Evolutionary conservation across 2,888 invertebrate species (phyloP), one percentile per base, ranked within the genome.

Genomic region (Tachystola acroxantha): DNA sequence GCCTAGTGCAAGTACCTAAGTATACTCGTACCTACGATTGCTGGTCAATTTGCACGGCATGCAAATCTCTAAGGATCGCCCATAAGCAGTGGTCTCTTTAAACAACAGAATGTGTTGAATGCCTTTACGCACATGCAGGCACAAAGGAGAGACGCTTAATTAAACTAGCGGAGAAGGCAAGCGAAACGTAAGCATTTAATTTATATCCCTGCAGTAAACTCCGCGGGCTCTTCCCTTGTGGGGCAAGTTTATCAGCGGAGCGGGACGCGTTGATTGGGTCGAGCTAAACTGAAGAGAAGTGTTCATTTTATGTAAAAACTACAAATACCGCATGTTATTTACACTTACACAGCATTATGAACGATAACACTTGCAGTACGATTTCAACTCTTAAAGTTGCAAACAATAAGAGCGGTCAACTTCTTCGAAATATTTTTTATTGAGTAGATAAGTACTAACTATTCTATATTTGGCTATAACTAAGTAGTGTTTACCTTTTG

Each of bases 111-210:
- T 72, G 69, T 75, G 74, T 27, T 27, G 74, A 72, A 71, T 69
- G 75, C 76, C 67, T 59, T 57, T 76, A 85, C 81, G 81, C 79
- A 84, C 78, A 76, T 78, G 65, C 76, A 78, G 71, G 75, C 78
- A 58, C 57, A 81, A 80, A 77, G 75, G 72, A 72, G 69, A 69
- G 76, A 76, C 75, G 80, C 81, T 85, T 85, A 85, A 85, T 86
- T 85, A 86, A 85, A 84, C 82, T 80, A 80, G 81, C 76, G 66
- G 63, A 80, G 78, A 79, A 71, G 71, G 77, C 75, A 64, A 66
- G 78, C 79, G 75, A 84, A 84, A 84, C 80, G 85, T 81, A 85
- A 84, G 85, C 85, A 81, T 82, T 84, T 80, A 85, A 84, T 85
- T 84, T 85, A 85, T 84, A 82, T 77, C 75, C 77, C 81, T 81